Base-by-base conservation (phyloP, 2,888 invertebrate genomes). In the Bembecia ichneumoniformis region DNA sequence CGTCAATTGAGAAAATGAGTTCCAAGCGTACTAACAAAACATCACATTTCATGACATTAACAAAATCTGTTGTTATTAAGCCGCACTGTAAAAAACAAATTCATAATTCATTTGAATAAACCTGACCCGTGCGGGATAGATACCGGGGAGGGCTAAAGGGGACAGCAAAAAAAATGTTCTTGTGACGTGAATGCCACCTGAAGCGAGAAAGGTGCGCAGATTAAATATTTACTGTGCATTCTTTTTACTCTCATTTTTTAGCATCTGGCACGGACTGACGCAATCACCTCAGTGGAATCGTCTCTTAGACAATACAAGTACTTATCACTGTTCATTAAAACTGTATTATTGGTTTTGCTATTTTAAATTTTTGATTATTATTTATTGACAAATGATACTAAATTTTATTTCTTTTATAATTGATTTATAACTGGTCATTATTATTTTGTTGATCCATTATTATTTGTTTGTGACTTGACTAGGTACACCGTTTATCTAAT, bases 201-300 rank as follows among this genome's bases (percentile, higher is more conserved):
- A 43, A 48, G 49, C 51, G 43, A 34, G 43, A 46, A 46, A 46
- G 28, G 49, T 44, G 46, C 43, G 52, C 40, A 49, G 43, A 54
- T 54, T 52, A 54, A 54, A 54, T 54, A 54, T 54, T 54, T 54
- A 54, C 52, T 36, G 35, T 15, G 50, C 46, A 48, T 52, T 52
- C 52, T 47, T 52, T 50, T 16, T 44, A 15, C 16, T 15, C 40
- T 10, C 40, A 13, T n/a, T 40, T 40, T 40, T n/a, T 28, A 15
- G 14, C 47, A 16, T 35, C 11, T 14, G 13, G 47, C 11, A 35
- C 16, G n/a, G 35, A 35, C 35, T 47, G 34, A 35, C 35, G 15
- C 28, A 46, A 28, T 46, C 11, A 13, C 28, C 40, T 40, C 40
- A 40, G n/a, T 40, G 4, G 40, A 40, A 40, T 13, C n/a, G 40